These are phyloP conservation scores for Sialis fuliginosa DNA, from an alignment of 2,888 invertebrate genomes.

Conservation along the genomic window DNA sequence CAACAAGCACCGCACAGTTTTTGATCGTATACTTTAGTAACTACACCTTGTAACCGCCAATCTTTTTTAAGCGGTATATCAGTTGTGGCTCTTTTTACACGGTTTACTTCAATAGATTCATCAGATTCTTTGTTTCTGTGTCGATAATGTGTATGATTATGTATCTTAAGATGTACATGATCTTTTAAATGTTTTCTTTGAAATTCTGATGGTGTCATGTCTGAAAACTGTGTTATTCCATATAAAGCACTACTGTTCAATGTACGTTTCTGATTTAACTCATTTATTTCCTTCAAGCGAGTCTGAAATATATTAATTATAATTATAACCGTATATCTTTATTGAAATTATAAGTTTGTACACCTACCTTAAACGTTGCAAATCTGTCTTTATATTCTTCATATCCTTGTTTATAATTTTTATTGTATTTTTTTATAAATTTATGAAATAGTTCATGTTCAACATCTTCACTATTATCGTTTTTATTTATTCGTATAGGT, in stretches of 20 bases:
- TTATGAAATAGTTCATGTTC: constrained; percentile 21
- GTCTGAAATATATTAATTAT: not conserved
- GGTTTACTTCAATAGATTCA: not conserved
- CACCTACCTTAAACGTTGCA: constrained; percentile 1
- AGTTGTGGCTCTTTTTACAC: not conserved
- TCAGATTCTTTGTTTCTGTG: too few species aligned
- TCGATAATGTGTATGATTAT: not conserved
- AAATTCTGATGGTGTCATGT: constrained; percentile 1
- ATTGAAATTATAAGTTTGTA: too few species aligned
- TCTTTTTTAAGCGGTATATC: constrained; percentile 19
- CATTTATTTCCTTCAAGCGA: not conserved
- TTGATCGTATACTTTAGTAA: constrained; percentile 53
- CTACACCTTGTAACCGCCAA: constrained; percentile 37
- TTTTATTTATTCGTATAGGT: constrained; percentile 25
- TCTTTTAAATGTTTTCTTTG: not conserved
- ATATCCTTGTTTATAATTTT: constrained; percentile 26
- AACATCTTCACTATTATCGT: constrained; percentile 14
- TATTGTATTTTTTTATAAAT: constrained; percentile 31
- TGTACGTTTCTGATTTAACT: not conserved
- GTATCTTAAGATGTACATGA: not conserved
- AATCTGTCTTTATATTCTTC: constrained; percentile 10
- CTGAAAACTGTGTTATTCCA: constrained; percentile 4
- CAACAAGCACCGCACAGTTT: constrained; percentile 70
- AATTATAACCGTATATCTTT: too few species aligned
- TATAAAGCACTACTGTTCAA: constrained; percentile 3